Evolutionary conservation across 2,888 invertebrate genomes (phyloP), one percentile per base, ranked within the genome.

Genomic region (Heliconius erato): DNA sequence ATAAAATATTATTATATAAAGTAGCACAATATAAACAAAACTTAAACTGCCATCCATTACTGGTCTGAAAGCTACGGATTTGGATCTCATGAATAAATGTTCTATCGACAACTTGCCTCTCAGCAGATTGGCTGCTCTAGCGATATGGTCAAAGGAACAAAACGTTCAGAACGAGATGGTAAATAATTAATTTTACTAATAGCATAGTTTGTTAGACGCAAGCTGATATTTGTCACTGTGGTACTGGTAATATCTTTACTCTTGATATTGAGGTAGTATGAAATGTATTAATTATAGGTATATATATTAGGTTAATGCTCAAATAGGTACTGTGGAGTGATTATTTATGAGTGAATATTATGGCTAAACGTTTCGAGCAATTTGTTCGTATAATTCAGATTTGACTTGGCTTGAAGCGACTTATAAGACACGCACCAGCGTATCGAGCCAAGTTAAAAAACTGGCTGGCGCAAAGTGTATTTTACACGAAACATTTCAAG

Each of bases 181-280:
- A 92, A 95, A 95, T 96, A 94, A 96, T 96, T 95, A 95, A 96
- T 95, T 94, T 93, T 91, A 91, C 93, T 95, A 96, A 96, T 96
- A 94, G 94, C 91, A 92, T 91, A 91, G 93, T 94, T 94, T 92
- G 92, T 89, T 89, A 87, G 88, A 89, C 89, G 91, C 91, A 90
- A 89, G 90, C 89, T 91, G 91, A 91, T 92, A 94, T 94, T 94
- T 92, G 93, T 94, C 92, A 91, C 91, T 67, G 65, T 23, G 59
- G 35, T 28, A 49, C 5, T 19, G 32, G 28, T 12, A 49, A 78
- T 65, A 40, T 26, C 63, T 19, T 26, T n/a, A 9, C 32, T 77
- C 32, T 49, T 35, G 59, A 76, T 76, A 49, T 44, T 68, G 6
- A 26, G 11, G 40, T 67, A 44, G n/a, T 16, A 40, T 26, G 72